Evolutionary conservation across 2,888 invertebrate species (phyloP), one percentile per base, ranked within the genome.

Genomic region (Drosophila algonquin): DNA sequence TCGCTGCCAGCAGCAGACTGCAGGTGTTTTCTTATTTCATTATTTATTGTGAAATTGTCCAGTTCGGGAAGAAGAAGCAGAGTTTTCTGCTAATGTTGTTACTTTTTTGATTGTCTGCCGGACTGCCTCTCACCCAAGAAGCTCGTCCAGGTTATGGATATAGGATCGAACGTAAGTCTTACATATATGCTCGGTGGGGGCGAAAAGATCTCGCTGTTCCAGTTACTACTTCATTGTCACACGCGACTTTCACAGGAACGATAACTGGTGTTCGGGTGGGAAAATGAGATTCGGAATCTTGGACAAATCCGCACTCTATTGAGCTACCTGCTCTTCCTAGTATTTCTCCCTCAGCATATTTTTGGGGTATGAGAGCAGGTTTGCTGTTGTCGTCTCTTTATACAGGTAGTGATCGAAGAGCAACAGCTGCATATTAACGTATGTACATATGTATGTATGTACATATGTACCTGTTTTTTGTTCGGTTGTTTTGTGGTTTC

Each of bases 11-110:
- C 44, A n/a, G 40, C 12, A 40, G 24, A 14, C 16, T 30, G 63
- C 73, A 73, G 73, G 63, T 72, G 73, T 60, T 48, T 50, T 65
- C 44, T 44, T 21, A 30, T 21, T 14, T 12, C 27, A 40, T 44
- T 59, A 12, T 30, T n/a, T 14, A 27, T 27, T n/a, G 44, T 24
- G 24, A 8, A 12, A 44, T 12, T 45, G 55, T 30, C 18, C 45
- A 12, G 16, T 1, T 53, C 4, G 14, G 10, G 6, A n/a, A 7
- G 7, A n/a, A 40, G n/a, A n/a, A 40, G 7, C n/a, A 2, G n/a
- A 40, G n/a, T 14, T 40, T 4, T 40, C 7, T n/a, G n/a, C n/a
- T 7, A n/a, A 40, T 40, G 40, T 40, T n/a, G 14, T 7, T 2
- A 40, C 6, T 14, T 6, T 40, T 40, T 2, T 2, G 40, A 40